Evolutionary conservation across 1,140 invertebrate species (phyloP).

Genomic region (Uloborus diversus): DNA sequence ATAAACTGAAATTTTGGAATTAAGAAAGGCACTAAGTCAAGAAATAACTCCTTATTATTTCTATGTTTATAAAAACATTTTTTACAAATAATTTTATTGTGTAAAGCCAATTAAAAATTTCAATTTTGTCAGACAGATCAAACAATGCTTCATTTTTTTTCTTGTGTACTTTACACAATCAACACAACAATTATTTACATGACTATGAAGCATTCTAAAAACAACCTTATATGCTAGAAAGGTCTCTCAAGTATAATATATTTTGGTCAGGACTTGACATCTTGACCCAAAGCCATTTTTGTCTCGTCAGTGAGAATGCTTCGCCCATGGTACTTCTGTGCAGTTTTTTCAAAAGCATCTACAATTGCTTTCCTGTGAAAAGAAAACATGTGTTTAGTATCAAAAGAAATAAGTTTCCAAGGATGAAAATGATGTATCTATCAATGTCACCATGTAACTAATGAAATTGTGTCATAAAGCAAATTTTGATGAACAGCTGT

Average conservation of each 20-base stretch:
- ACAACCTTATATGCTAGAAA: no score
- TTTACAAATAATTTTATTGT: no score
- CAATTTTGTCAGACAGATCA: slow-evolving; percentile 28
- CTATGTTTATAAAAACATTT: no score
- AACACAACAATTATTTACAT: no score
- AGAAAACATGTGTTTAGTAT: neutral
- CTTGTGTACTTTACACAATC: no score
- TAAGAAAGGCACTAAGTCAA: no score
- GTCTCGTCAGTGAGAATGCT: slow-evolving; percentile 23
- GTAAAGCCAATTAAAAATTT: neutral
- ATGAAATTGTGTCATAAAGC: no score
- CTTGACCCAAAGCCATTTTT: slow-evolving; percentile 5
- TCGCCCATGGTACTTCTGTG: slow-evolving; percentile 67
- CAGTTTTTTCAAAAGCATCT: slow-evolving; percentile 68
- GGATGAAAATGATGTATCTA: neutral
- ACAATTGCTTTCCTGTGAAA: slow-evolving; percentile 63
- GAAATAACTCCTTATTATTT: no score
- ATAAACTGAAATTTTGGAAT: no score
- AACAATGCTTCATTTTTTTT: no score
- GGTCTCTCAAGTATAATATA: no score
- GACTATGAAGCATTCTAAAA: neutral
- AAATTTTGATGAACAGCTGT: neutral
- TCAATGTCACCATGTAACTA: no score
- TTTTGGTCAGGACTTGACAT: slow-evolving; percentile 19
- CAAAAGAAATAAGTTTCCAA: neutral